Evolutionary conservation across 2,797 vertebrate species (phyloP), one percentile per base, ranked within the genome.

Genomic region (Onychomys leucogaster): DNA sequence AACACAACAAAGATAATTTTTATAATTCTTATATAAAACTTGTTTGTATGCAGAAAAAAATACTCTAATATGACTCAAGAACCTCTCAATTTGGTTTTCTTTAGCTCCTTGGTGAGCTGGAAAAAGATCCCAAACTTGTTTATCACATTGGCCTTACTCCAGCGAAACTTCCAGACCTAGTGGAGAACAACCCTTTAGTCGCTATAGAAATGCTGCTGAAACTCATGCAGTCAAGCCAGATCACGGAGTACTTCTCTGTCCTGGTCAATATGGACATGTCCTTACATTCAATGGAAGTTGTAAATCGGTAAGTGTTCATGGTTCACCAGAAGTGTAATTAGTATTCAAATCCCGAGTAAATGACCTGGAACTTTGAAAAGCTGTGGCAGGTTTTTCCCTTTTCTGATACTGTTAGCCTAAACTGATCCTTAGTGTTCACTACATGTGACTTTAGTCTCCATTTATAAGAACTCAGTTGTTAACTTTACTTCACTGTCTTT

Each of bases 261-360:
- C 98, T 99, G 94, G 99, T 99, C 95, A 99, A 99, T 98, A 99
- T 99, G 99, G 99, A 99, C 98, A 99, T 99, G 99, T 99, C 99
- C 0, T 98, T 99, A 89, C 99, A 99, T 98, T 99, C 99, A 82
- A 99, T 99, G 99, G 99, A 99, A 99, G 99, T 99, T 80, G 99
- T 99, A 89, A 99, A 99, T 99, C 99, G 99, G 99, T 99, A 97
- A 98, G 98, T 98, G 41, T 0, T 59, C 82, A 3, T 25, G 34
- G 9, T 34, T 7, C 2, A 43, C 69, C 61, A 34, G 5, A 32
- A 27, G 19, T 32, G 12, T 43, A 41, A 5, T 23, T 75, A 41
- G 11, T 41, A 41, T 75, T 75, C 71, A 27, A 43, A 75, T 23
- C 13, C 46, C 75, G 23, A 78, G 41, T 69, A 59, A 43, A 67